Evolutionary conservation across 2,797 vertebrate species (phyloP).

Genomic region (Notoglanidium macrostoma): DNA sequence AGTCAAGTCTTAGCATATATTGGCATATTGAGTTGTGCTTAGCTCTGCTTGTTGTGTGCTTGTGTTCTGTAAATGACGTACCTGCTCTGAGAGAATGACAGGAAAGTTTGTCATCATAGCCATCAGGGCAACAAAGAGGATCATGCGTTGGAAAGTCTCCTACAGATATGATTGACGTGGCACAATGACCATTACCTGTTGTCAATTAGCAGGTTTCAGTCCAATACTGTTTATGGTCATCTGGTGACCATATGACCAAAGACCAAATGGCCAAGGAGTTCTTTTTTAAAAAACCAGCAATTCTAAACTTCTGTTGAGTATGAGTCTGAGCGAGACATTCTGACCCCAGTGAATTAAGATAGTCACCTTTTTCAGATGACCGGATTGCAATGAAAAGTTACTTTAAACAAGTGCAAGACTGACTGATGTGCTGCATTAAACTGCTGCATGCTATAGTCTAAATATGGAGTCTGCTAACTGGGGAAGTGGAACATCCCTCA

Average conservation of each 20-base stretch:
- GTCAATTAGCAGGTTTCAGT: neutral
- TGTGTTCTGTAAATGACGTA: slow-evolving; percentile 27
- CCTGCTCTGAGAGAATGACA: slow-evolving; percentile 41
- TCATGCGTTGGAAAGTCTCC: slow-evolving; percentile 36
- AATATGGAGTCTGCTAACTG: slow-evolving; percentile 42
- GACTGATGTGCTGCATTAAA: slow-evolving; percentile 23
- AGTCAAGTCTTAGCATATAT: neutral
- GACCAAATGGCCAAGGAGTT: neutral
- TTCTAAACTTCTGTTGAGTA: neutral
- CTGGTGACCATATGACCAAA: neutral
- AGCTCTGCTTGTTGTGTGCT: slow-evolving; percentile 14
- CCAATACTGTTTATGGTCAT: neutral
- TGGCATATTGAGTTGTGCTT: neutral
- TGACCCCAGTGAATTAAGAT: slow-evolving; percentile 5
- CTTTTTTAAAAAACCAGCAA: neutral
- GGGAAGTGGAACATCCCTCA: slow-evolving; percentile 50
- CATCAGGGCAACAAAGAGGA: slow-evolving; percentile 40
- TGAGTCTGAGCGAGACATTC: neutral
- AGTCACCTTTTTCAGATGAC: neutral
- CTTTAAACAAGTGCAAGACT: slow-evolving; percentile 5
- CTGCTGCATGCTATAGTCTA: slow-evolving; percentile 30
- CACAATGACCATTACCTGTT: neutral
- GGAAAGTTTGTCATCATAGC: slow-evolving; percentile 45
- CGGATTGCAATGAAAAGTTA: slow-evolving; percentile 6
- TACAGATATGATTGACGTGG: slow-evolving; percentile 30